Conservation (phyloP, 2,888 invertebrate genomes). For the Dasysyrphus albostriatus region DNA sequence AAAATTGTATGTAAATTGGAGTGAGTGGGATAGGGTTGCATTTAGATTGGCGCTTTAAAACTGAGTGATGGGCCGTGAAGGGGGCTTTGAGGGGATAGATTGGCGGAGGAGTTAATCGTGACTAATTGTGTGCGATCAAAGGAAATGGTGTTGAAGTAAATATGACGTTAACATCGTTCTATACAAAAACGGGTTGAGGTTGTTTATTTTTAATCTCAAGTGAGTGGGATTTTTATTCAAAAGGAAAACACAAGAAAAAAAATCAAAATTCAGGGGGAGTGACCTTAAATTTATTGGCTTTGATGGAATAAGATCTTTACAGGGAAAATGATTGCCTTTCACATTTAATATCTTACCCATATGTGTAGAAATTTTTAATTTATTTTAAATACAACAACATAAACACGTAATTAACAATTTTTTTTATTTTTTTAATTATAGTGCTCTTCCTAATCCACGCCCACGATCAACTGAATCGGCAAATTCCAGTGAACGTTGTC, state of each 20-base stretch:
- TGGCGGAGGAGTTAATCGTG: conserved; percentile 52
- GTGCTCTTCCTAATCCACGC: conserved; percentile 82
- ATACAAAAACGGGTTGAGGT: conserved; percentile 23
- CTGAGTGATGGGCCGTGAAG: not conserved
- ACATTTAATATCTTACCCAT: too few species aligned
- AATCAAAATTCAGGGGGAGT: conserved; percentile 3
- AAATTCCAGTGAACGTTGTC: conserved; percentile 88
- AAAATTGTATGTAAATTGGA: conserved; percentile 45
- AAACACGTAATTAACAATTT: too few species aligned
- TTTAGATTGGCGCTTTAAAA: conserved; percentile 44
- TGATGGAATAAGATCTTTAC: not conserved
- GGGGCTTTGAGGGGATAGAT: not conserved
- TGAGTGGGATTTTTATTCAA: conserved; percentile 14
- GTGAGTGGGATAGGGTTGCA: conserved; percentile 50
- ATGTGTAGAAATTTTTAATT: too few species aligned
- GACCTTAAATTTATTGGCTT: conserved; percentile 13
- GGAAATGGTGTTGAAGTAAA: conserved; percentile 52
- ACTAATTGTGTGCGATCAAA: conserved; percentile 58
- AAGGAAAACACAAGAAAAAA: not conserved
- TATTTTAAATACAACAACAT: too few species aligned
- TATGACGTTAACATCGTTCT: conserved; percentile 45
- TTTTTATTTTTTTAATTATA: conserved; percentile 75
- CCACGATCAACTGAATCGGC: conserved; percentile 83
- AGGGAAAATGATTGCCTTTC: not conserved
- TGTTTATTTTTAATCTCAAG: conserved; percentile 9